Percentiles rank a stretch among this genome's conserved stretches.
These are phyloP conservation scores for Asarcornis scutulata DNA, from an alignment of 2,113 vertebrate species.

Conservation along the genomic window DNA sequence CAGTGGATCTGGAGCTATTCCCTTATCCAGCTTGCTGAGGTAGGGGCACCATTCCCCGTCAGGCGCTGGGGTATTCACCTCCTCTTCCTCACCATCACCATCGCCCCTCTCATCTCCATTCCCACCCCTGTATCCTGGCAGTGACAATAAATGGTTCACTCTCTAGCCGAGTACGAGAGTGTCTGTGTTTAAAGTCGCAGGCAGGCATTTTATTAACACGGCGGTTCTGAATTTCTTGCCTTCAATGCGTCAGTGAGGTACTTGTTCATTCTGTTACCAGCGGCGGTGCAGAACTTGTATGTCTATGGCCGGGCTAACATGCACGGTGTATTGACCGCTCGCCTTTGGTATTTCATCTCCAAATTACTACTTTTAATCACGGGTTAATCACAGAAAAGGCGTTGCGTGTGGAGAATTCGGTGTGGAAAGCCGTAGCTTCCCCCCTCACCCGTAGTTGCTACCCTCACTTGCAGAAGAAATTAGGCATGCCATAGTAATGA, in stretches of 20 bases:
- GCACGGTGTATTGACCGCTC: neutral
- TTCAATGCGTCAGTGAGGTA: slow-evolving; percentile 69
- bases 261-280: slow-evolving; percentile 51
- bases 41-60: slow-evolving; percentile 76
- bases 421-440: slow-evolving; percentile 40
- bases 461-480: slow-evolving; percentile 53
- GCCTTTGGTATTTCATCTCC: neutral
- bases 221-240: slow-evolving; percentile 58
- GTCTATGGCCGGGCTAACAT: slow-evolving; percentile 11
- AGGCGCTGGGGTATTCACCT: slow-evolving; percentile 44
- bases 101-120: slow-evolving; percentile 26
- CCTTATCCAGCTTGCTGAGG: slow-evolving; percentile 94
- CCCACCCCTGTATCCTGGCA: slow-evolving; percentile 45
- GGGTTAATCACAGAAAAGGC: slow-evolving; percentile 3
- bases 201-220: slow-evolving; percentile 56
- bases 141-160: slow-evolving; percentile 55
- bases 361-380: neutral
- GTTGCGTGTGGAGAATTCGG: slow-evolving; percentile 8
- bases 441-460: slow-evolving; percentile 2
- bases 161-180: slow-evolving; percentile 46
- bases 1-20: slow-evolving; percentile 91
- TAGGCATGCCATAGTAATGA: slow-evolving; percentile 6
- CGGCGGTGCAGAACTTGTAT: slow-evolving; percentile 72
- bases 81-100: neutral
- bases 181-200: slow-evolving; percentile 58